Conservation (phyloP, 2,888 invertebrate species). For the Tuta absoluta region DNA sequence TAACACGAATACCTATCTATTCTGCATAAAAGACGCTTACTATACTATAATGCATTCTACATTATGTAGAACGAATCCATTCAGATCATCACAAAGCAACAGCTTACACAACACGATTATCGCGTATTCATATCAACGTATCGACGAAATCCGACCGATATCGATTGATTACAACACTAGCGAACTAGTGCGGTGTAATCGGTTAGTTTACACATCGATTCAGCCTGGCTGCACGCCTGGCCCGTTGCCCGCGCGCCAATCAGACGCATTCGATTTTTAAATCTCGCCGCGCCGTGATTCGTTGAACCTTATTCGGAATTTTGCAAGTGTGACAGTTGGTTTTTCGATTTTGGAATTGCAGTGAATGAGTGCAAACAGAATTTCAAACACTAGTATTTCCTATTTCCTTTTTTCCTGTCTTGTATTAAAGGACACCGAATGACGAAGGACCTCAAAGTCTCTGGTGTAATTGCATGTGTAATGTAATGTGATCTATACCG, state of each 20-base stretch:
- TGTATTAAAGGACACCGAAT: too few relatives aligned
- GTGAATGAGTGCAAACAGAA: background rate
- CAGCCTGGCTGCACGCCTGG: conserved; percentile 44
- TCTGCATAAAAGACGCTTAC: conserved; percentile 1
- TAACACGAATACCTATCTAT: too few relatives aligned
- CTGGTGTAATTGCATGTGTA: too few relatives aligned
- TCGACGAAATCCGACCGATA: conserved; percentile 35
- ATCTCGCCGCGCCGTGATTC: conserved; percentile 27
- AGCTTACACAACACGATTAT: conserved; percentile 16
- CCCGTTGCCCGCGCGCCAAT: conserved; percentile 43
- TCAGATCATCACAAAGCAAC: conserved; percentile 16
- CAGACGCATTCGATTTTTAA: conserved; percentile 40
- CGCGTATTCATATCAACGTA: conserved; percentile 18
- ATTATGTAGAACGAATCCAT: conserved; percentile 13
- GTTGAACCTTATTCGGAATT: conserved; percentile 16
- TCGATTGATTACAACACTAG: conserved; percentile 54
- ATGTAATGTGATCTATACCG: too few relatives aligned
- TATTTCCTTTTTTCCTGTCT: too few relatives aligned
- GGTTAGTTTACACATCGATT: conserved; percentile 57
- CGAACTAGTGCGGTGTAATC: conserved; percentile 55
- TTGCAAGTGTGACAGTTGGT: conserved; percentile 10
- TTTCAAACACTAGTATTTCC: too few relatives aligned
- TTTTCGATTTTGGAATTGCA: conserved; percentile 20
- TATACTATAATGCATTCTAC: too few relatives aligned
- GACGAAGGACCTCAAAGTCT: too few relatives aligned